A percentile compares a stretch with the other conserved stretches of the same genome.
These are phyloP conservation scores for Eubasilissa regina DNA, from an alignment of 1,140 invertebrate species.

Conservation along the genomic window DNA sequence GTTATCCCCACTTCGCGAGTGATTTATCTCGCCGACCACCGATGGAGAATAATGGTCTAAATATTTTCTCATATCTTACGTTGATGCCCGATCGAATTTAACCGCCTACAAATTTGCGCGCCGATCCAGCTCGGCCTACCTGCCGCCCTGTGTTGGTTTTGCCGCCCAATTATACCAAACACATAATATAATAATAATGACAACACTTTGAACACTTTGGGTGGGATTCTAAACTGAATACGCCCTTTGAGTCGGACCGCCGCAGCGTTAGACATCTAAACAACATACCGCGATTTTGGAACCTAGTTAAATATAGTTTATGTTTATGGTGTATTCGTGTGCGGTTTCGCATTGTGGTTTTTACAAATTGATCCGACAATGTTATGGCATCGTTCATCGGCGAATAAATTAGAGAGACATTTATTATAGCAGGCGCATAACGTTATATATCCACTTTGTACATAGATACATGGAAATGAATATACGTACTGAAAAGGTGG, in stretches of 20 bases:
- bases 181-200: conserved; percentile 37
- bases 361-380: conserved; percentile 47
- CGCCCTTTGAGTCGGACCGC: not conserved
- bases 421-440: too few species aligned
- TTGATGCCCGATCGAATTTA: not conserved
- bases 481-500: too few species aligned
- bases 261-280: not conserved
- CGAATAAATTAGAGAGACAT: not conserved
- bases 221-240: conserved; percentile 21
- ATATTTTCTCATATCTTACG: not conserved
- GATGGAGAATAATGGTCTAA: conserved; percentile 7
- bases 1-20: conserved; percentile 20
- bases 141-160: conserved; percentile 38
- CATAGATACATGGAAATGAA: too few species aligned
- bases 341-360: conserved; percentile 44
- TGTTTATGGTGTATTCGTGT: conserved; percentile 8
- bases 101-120: conserved; percentile 41
- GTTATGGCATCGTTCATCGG: conserved; percentile 38
- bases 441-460: too few species aligned
- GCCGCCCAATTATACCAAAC: conserved; percentile 34
- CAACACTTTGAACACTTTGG: conserved; percentile 32
- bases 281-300: conserved; percentile 7
- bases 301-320: conserved; percentile 39
- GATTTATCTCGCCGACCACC: conserved; percentile 31
- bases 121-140: conserved; percentile 9